Percentiles rank a stretch among this genome's conserved stretches.
Conservation (phyloP, 2,888 invertebrate genomes). For the Nineta flava region DNA sequence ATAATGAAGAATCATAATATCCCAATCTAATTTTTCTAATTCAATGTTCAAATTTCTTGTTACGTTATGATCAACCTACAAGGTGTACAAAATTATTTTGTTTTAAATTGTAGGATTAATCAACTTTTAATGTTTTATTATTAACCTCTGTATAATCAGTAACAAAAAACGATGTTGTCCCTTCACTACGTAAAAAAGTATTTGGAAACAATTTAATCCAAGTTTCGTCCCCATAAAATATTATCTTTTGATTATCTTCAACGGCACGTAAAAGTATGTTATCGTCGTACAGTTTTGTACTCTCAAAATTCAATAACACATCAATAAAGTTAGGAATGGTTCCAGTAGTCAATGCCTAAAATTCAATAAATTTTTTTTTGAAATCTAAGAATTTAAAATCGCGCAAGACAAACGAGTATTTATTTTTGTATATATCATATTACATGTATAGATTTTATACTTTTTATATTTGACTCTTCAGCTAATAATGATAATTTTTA, state of each 20-base stretch:
- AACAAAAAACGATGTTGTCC: constrained; percentile 85
- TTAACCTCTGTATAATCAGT: constrained; percentile 76
- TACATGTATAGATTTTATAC: no score
- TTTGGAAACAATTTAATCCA: constrained; percentile 84
- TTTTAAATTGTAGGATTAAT: not conserved
- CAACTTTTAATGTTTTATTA: no score
- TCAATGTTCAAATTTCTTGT: constrained; percentile 58
- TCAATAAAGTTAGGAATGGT: constrained; percentile 84
- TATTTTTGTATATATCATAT: no score
- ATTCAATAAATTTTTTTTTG: no score
- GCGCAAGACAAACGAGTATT: no score
- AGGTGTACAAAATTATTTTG: constrained; percentile 8
- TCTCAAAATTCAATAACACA: constrained; percentile 78
- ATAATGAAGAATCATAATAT: constrained; percentile 85
- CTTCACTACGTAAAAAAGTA: constrained; percentile 56
- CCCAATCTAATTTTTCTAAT: constrained; percentile 54
- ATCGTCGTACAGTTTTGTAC: constrained; percentile 55
- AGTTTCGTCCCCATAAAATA: constrained; percentile 93
- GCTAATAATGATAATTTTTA: no score
- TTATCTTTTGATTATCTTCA: constrained; percentile 38
- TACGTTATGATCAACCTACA: constrained; percentile 73
- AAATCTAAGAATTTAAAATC: no score
- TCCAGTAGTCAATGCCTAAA: constrained; percentile 71
- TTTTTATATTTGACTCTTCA: no score
- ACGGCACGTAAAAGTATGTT: constrained; percentile 59